A percentile compares a stretch with the other conserved stretches of the same genome.
Evolutionary conservation across 2,888 invertebrate genomes (phyloP).

Genomic region (Drosophila vallismaia): DNA sequence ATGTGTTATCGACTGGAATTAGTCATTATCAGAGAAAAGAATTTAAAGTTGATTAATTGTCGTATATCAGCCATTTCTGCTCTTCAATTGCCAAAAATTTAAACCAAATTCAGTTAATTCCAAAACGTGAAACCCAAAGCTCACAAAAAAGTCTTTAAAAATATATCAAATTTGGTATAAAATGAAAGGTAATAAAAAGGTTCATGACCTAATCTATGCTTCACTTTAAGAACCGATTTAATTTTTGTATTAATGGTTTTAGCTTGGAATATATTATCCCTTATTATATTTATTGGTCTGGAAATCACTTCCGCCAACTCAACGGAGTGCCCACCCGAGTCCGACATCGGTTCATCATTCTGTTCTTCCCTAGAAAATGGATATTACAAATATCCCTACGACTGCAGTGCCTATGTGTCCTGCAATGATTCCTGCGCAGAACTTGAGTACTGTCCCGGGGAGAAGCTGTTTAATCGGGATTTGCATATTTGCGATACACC

Average conservation of each 20-base stretch:
- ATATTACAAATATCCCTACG: conserved; percentile 48
- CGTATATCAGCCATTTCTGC: conserved; percentile 13
- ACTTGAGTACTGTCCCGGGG: conserved; percentile 49
- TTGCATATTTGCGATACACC: conserved; percentile 67
- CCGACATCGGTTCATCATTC: background rate
- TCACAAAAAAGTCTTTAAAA: background rate
- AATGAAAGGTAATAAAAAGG: conserved; percentile 8
- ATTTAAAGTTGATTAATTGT: conserved; percentile 5
- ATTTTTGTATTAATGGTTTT: no score
- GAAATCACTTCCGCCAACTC: background rate
- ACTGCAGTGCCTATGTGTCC: conserved; percentile 59
- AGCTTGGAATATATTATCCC: background rate
- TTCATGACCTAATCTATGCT: background rate
- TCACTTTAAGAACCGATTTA: background rate
- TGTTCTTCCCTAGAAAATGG: conserved; percentile 31
- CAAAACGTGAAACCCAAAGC: background rate
- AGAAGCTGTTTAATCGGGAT: conserved; percentile 52
- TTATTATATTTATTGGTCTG: background rate
- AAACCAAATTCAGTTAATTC: conserved; percentile 17
- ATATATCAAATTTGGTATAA: background rate
- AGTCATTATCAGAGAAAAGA: conserved; percentile 19
- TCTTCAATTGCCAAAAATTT: conserved; percentile 20
- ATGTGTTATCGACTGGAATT: conserved; percentile 27
- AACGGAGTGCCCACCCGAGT: background rate
- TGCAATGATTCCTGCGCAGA: conserved; percentile 42